phyloP scores from a whole-genome alignment of 2,888 invertebrate species.

The Pyralis farinalis region DNA sequence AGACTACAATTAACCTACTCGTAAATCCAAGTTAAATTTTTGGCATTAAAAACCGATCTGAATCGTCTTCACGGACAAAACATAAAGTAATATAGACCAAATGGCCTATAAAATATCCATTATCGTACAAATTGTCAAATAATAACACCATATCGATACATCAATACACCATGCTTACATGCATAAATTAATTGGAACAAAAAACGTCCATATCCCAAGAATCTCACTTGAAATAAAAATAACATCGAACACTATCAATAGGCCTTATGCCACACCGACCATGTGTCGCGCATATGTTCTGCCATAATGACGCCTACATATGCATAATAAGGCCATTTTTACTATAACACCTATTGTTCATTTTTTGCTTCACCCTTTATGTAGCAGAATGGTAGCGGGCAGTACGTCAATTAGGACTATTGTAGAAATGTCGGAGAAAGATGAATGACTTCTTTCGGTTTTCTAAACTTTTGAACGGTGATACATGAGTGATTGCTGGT shows the following conservation, averaged over 20 bases:
- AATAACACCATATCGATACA: neutral
- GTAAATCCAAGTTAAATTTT: no score
- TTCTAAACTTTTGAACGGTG: constrained; percentile 20
- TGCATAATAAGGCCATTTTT: constrained; percentile 60
- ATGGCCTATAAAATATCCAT: no score
- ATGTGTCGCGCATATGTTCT: constrained; percentile 69
- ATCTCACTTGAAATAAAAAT: constrained; percentile 37
- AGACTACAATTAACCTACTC: no score
- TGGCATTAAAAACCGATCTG: no score
- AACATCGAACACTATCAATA: constrained; percentile 50
- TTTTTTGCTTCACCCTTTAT: constrained; percentile 59
- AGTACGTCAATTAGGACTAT: constrained; percentile 54
- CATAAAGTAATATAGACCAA: no score
- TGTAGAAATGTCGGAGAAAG: constrained; percentile 32
- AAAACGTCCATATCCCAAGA: constrained; percentile 40
- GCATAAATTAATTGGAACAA: constrained; percentile 34
- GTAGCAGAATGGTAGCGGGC: constrained; percentile 51
- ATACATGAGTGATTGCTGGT: constrained; percentile 15
- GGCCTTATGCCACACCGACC: constrained; percentile 59
- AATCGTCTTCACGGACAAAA: no score
- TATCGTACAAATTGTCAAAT: neutral
- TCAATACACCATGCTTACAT: neutral
- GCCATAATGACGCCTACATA: constrained; percentile 52
- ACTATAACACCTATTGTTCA: constrained; percentile 55
- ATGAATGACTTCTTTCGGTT: constrained; percentile 36